These are phyloP conservation scores for Diglossa brunneiventris DNA, from an alignment of 2,113 vertebrate genomes.

Conservation along the genomic window DNA sequence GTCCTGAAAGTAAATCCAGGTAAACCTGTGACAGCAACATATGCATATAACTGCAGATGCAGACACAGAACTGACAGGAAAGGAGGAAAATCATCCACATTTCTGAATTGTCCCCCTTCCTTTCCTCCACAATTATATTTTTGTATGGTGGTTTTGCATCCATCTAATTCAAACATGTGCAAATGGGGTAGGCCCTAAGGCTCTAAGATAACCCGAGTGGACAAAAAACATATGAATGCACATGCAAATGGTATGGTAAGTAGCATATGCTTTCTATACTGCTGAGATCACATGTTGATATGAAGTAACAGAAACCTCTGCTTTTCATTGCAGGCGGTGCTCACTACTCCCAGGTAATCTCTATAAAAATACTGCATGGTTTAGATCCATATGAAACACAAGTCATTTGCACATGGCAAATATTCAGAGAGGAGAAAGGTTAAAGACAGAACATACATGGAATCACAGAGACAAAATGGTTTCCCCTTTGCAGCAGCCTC, in stretches of 20 bases:
- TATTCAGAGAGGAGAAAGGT: not conserved
- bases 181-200: slow-evolving; percentile 28
- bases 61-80: not conserved
- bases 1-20: not conserved
- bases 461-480: not conserved
- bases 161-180: slow-evolving; percentile 44
- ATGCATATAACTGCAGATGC: not conserved
- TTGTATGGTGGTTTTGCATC: not conserved
- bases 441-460: not conserved
- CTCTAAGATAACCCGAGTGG: slow-evolving; percentile 27
- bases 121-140: not conserved
- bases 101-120: not conserved
- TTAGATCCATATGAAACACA: not conserved
- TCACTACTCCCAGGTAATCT: not conserved
- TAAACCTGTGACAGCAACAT: not conserved
- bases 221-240: slow-evolving; percentile 44
- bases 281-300: slow-evolving; percentile 8
- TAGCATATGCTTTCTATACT: slow-evolving; percentile 43
- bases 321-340: not conserved
- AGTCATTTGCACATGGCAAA: not conserved
- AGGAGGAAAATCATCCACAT: not conserved
- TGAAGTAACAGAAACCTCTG: slow-evolving; percentile 31
- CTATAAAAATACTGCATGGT: not conserved
- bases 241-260: slow-evolving; percentile 45
- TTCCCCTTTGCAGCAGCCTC: not conserved